A percentile compares a stretch with the other conserved stretches of the same genome.
These are phyloP conservation scores for Patella caerulea DNA, from an alignment of 2,888 invertebrate genomes.

Conservation along the genomic window DNA sequence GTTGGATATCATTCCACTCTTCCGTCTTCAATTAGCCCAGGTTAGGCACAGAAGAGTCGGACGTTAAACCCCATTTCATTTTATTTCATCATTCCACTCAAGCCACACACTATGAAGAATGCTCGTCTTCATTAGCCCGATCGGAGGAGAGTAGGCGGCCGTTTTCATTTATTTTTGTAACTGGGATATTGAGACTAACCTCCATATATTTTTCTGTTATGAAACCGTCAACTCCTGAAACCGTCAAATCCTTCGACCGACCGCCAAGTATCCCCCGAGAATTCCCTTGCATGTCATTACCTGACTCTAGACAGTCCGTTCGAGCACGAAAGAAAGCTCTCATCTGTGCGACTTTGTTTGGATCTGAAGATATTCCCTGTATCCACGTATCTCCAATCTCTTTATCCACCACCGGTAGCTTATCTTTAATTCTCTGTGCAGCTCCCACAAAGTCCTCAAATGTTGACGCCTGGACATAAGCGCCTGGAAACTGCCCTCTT, in stretches of 20 bases:
- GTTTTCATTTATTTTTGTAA: too few species aligned
- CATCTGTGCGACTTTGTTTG: slow-evolving; percentile 58
- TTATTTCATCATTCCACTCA: too few species aligned
- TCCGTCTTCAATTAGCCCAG: too few species aligned
- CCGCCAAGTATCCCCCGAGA: neutral
- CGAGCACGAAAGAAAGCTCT: slow-evolving; percentile 49
- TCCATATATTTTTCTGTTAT: too few species aligned
- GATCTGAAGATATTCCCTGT: slow-evolving; percentile 62
- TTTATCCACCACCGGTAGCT: slow-evolving; percentile 50
- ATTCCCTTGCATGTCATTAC: slow-evolving; percentile 10
- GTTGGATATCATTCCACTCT: too few species aligned
- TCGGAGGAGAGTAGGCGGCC: too few species aligned
- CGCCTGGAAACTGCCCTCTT: slow-evolving; percentile 57
- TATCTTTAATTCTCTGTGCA: slow-evolving; percentile 38
- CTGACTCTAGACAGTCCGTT: slow-evolving; percentile 38
- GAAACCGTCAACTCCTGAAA: neutral
- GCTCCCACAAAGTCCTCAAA: slow-evolving; percentile 55
- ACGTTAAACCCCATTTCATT: too few species aligned
- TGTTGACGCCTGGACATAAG: slow-evolving; percentile 53
- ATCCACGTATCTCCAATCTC: slow-evolving; percentile 68
- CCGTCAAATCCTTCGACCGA: neutral
- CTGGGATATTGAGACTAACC: too few species aligned
- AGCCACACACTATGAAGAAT: too few species aligned
- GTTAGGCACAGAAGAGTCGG: too few species aligned
- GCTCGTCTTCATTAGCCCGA: too few species aligned